Conservation (phyloP, 1,140 invertebrate genomes). For the Lucilia sericata region DNA sequence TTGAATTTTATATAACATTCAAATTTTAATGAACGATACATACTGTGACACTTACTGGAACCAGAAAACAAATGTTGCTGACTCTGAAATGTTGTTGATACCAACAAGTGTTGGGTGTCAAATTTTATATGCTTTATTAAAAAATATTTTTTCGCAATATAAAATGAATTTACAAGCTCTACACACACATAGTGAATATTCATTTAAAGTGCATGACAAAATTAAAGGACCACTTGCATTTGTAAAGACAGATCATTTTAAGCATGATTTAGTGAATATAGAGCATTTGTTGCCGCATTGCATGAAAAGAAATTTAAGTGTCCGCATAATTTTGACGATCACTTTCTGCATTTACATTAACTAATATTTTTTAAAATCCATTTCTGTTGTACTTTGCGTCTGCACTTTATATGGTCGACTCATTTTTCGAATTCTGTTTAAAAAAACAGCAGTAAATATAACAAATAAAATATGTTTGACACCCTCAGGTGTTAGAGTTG, state of each 20-base stretch:
- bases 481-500: constrained; percentile 24
- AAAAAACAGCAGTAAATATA: neutral
- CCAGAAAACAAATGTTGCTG: neutral
- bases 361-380: too few relatives aligned
- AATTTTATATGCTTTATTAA: neutral
- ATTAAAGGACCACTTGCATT: too few relatives aligned
- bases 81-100: neutral
- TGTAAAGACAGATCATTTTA: too few relatives aligned
- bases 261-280: too few relatives aligned
- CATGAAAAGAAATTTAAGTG: too few relatives aligned
- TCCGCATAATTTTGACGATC: too few relatives aligned
- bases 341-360: too few relatives aligned
- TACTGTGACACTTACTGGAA: too few relatives aligned
- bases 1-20: neutral
- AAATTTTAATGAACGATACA: neutral
- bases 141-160: neutral
- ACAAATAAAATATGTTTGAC: constrained; percentile 11
- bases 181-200: too few relatives aligned
- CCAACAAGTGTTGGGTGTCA: constrained; percentile 27
- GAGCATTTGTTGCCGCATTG: too few relatives aligned
- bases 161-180: neutral
- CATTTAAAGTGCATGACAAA: too few relatives aligned
- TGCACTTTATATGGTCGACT: neutral
- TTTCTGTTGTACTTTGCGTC: neutral
- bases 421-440: constrained; percentile 12